phyloP scores from a whole-genome alignment of 2,113 vertebrate genomes.

The Salminus brasiliensis region DNA sequence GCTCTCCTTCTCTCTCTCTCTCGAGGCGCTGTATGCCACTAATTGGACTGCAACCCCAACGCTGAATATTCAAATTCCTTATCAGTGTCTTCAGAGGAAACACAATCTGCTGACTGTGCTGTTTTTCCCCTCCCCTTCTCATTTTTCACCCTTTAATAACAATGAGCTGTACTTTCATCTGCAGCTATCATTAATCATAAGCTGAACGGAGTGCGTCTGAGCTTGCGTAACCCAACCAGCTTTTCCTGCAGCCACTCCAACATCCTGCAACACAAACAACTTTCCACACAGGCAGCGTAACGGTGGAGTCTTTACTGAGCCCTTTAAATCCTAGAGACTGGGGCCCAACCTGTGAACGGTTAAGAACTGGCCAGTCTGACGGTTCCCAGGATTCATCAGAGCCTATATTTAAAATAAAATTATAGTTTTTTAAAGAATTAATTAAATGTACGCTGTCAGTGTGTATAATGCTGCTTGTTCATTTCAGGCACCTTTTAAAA shows the following conservation, averaged over 20 bases:
- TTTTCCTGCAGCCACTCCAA: background rate
- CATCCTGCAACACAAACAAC: background rate
- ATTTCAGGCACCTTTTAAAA: too few relatives aligned
- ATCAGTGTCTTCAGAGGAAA: conserved; percentile 22
- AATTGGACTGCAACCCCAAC: conserved; percentile 28
- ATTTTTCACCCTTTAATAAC: conserved; percentile 1
- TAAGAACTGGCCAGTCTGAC: too few relatives aligned
- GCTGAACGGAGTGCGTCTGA: background rate
- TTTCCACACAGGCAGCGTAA: too few relatives aligned
- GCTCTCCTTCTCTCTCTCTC: too few relatives aligned
- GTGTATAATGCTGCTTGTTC: too few relatives aligned
- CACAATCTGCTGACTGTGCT: conserved; percentile 32
- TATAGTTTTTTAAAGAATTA: too few relatives aligned
- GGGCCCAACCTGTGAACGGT: background rate
- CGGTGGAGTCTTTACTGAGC: background rate
- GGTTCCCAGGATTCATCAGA: too few relatives aligned
- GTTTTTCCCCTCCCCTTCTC: background rate
- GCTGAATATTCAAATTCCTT: conserved; percentile 40
- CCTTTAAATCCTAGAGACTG: background rate
- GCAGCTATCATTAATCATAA: conserved; percentile 43
- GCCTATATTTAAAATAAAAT: too few relatives aligned
- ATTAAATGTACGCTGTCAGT: too few relatives aligned
- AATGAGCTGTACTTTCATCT: conserved; percentile 29
- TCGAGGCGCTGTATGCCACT: conserved; percentile 12
- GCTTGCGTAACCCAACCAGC: conserved; percentile 10